A percentile compares a stretch with the other conserved stretches of the same genome.
These are phyloP conservation scores for Pica pica DNA, from an alignment of 2,113 vertebrate genomes.

Conservation along the genomic window DNA sequence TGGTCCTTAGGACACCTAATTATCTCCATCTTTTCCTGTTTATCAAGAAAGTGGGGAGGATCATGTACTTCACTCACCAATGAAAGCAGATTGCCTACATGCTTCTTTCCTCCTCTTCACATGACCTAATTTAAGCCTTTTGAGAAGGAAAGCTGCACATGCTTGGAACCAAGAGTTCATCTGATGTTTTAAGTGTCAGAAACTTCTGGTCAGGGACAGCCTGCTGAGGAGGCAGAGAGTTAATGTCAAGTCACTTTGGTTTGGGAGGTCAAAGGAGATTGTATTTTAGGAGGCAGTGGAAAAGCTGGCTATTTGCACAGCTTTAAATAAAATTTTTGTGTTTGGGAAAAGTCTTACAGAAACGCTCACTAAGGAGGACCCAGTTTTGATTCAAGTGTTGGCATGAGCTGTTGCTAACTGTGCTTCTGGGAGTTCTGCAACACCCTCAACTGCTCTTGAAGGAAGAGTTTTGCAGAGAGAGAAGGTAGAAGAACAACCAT, in stretches of 20 bases:
- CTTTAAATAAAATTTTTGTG: not conserved
- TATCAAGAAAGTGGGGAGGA: not conserved
- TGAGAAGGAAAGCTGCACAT: not conserved
- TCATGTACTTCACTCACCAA: not conserved
- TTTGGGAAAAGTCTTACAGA: not conserved
- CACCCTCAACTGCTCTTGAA: not conserved
- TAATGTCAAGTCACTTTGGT: not conserved
- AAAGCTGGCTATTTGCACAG: not conserved
- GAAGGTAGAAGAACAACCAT: not conserved
- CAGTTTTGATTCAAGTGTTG: not conserved
- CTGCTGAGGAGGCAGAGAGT: not conserved
- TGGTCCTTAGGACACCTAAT: not conserved
- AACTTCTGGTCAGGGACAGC: not conserved
- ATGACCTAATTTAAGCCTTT: not conserved
- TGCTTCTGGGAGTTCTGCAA: not conserved
- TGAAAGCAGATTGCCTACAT: not conserved
- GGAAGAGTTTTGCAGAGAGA: not conserved
- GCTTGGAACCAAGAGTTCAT: not conserved
- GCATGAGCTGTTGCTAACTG: not conserved
- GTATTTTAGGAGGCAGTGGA: not conserved
- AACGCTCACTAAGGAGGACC: not conserved
- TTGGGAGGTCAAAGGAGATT: not conserved
- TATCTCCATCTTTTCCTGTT: not conserved
- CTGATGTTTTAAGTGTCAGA: not conserved
- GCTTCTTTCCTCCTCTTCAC: not conserved